phyloP scores from a whole-genome alignment of 2,888 invertebrate genomes.

The Leptogaster cylindrica region DNA sequence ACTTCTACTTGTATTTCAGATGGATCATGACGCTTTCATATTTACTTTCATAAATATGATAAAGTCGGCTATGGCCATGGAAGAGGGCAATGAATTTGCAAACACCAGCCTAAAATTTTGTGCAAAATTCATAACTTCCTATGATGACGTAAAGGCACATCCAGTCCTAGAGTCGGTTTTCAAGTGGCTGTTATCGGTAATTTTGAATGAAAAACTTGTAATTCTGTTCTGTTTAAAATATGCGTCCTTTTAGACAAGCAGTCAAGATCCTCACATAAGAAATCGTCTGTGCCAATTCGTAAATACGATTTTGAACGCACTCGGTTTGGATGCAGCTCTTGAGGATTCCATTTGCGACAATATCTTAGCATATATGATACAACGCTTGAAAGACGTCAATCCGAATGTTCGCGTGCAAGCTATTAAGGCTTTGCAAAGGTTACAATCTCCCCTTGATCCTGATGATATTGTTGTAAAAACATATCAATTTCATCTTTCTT shows the following conservation, averaged over 20 bases:
- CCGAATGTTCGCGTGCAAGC: constrained; percentile 81
- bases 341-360: constrained; percentile 78
- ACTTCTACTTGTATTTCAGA: constrained; percentile 55
- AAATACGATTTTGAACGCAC: constrained; percentile 74
- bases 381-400: constrained; percentile 74
- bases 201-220: background rate
- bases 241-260: constrained; percentile 58
- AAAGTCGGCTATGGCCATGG: constrained; percentile 69
- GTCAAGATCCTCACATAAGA: constrained; percentile 66
- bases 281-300: constrained; percentile 80
- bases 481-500: constrained; percentile 73
- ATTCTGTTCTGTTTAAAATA: background rate
- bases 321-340: constrained; percentile 77
- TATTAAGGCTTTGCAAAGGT: constrained; percentile 75
- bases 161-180: constrained; percentile 54
- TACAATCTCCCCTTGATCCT: constrained; percentile 79
- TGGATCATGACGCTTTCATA: constrained; percentile 67
- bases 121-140: constrained; percentile 71
- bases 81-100: constrained; percentile 72
- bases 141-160: constrained; percentile 64
- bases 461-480: constrained; percentile 78
- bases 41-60: constrained; percentile 70
- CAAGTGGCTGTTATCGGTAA: constrained; percentile 55
- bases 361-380: constrained; percentile 73
- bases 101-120: constrained; percentile 74